Evolutionary conservation across 64 coral and sea anemone species (phyloP), one percentile per base, ranked within the genome.

Genomic region (Porites australiensis): DNA sequence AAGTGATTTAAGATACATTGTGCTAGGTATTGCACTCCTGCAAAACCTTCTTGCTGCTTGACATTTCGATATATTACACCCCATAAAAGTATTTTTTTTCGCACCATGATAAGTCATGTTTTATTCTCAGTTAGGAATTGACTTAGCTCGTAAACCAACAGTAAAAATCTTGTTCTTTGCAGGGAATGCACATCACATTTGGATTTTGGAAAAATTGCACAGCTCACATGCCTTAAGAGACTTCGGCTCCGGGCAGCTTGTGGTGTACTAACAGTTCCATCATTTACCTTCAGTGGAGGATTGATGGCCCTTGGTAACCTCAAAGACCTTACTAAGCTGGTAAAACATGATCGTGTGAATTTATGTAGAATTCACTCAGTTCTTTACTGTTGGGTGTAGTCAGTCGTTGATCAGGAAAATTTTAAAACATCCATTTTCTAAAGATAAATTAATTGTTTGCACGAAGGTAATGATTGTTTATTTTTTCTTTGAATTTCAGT

Each of bases 231-330:
- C 15, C 90, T 93, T 13, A 79, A 45, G 70, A 50, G 82, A 14
- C 72, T 93, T 55, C 72, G 87, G 74, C 27, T 93, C 61, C 90
- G 90, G 69, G 90, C 82, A 20, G 90, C 90, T 4, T 87, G 90
- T 93, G 82, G 48, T 14, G 90, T 82, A 11, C 51, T 93, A 51
- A 50, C 77, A 3, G 49, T 78, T n/a, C 90, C 90, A 0, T 78
- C 90, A 20, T 93, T 93, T 78, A 47, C 90, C 44, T 93, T 93
- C 37, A 93, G 90, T 71, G 90, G 90, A 23, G 90, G 90, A 7
- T 15, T 93, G 16, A 67, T 20, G 16, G 86, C 82, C 18, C 86
- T 93, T 22, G 50, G 77, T 19, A 70, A 19, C 59, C 82, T 93
- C 16, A 69, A 74, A 69, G 22, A 78, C 5, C 90, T 93, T 62